Conservation (phyloP, 1,140 invertebrate genomes). For the Psilanteris sp. region DNA sequence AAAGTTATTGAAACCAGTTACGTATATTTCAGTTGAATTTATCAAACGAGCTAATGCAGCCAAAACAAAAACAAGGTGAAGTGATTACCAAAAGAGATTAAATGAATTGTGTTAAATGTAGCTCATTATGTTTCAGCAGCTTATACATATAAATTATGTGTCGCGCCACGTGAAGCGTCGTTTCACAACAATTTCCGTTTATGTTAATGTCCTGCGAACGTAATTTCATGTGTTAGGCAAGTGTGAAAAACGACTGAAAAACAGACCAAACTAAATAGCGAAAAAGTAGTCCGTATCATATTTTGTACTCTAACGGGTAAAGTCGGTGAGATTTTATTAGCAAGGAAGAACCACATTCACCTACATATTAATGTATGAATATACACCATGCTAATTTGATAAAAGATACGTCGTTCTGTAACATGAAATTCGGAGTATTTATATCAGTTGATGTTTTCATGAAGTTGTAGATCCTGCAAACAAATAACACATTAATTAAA, state of each 20-base stretch:
- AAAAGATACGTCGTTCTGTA: conserved; percentile 3
- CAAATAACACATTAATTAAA: too few species aligned
- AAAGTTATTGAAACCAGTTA: too few species aligned
- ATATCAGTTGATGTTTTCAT: too few species aligned
- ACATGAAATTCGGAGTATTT: conserved; percentile 9
- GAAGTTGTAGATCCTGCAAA: too few species aligned
- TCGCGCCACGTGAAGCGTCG: conserved; percentile 1
- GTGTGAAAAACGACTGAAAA: conserved; percentile 28
- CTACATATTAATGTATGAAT: conserved; percentile 10
- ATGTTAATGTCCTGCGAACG: conserved; percentile 33
- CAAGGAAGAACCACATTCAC: background rate
- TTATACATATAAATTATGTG: conserved; percentile 51
- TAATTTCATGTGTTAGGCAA: conserved; percentile 26
- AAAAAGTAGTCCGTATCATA: conserved; percentile 36
- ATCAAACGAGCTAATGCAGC: conserved; percentile 13
- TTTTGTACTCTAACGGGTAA: conserved; percentile 40
- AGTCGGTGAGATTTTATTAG: conserved; percentile 57
- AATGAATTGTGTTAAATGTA: conserved; percentile 43
- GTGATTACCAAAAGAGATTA: conserved; percentile 42
- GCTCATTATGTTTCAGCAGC: conserved; percentile 43
- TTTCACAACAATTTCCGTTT: conserved; percentile 45
- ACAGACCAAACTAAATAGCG: conserved; percentile 24
- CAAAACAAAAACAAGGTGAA: conserved; percentile 30
- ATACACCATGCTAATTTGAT: conserved; percentile 23
- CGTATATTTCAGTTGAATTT: too few species aligned